Base-by-base conservation (phyloP, 1,140 invertebrate genomes). In the Popillia japonica region DNA sequence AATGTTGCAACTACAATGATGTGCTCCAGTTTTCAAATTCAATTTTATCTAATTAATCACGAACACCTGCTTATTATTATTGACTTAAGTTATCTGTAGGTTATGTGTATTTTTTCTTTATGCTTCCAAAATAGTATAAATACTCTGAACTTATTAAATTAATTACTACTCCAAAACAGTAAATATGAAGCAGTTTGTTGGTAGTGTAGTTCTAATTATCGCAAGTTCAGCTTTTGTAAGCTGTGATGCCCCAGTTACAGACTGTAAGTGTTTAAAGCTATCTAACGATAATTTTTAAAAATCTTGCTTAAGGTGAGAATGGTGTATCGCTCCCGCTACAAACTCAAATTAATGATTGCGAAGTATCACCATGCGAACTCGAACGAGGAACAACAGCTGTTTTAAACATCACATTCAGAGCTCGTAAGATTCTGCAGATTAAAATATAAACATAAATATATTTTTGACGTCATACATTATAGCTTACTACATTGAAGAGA, bases 271-370 rank as follows among this genome's bases (percentile, higher is more conserved):
- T 48, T 2, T 2, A 48, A 48, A 48, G 8, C 10, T 48, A 7
- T 14, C 3, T 48, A 48, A 48, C 2, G 8, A 1, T 48, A 2
- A 48, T 14, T 48, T 48, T 48, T 2, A 17, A 14, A 48, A 3
- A 48, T 48, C 1, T 48, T n/a, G n/a, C n/a, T 68, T 68, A 22
- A 74, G 72, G 72, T 20, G 72, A 41, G 7, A 74, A 74, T 34
- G 72, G 23, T n/a, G 14, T 74, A 23, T 14, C 72, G n/a, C 40
- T 74, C 6, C 72, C 72, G 0, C 14, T 34, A 1, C n/a, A n/a
- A 40, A 74, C 23, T 7, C 72, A 74, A 74, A 20, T 74, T 14
- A 74, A 74, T 41, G 72, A 74, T 41, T 74, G 72, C 20, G 72
- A 40, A 41, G 9, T 40, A 74, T 20, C 34, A 23, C 72, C 72